Base-by-base conservation (phyloP, 2,888 invertebrate species). In the Brassicogethes aeneus region DNA sequence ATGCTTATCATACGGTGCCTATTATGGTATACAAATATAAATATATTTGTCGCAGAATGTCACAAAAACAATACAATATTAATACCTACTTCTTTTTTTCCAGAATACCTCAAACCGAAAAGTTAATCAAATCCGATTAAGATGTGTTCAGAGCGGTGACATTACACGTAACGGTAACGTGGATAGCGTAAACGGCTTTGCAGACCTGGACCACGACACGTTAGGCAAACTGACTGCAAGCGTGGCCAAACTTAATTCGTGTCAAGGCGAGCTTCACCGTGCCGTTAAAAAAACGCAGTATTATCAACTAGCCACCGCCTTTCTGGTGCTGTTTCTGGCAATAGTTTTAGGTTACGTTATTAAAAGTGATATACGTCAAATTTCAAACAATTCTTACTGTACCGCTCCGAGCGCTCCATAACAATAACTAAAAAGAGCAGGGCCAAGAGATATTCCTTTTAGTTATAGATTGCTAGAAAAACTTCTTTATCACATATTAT, bases 81-180 rank as follows among this genome's bases (percentile, higher is more conserved):
- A n/a, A n/a, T n/a, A n/a, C n/a, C n/a, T n/a, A n/a, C n/a, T n/a
- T n/a, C n/a, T n/a, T n/a, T n/a, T n/a, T n/a, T 54, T 54, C 13
- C 46, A 66, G 65, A 64, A 61, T 47, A 59, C 60, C 2, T 45
- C 58, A 3, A 59, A 53, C 12, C 57, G 62, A 41, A 64, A 64
- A 45, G 50, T 85, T 0, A 80, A 85, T 42, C 82, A 85, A 53
- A 83, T 85, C 62, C 77, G 83, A 40, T 63, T 88, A 1, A 77
- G 79, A 53, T 89, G 89, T 55, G 71, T 76, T 3, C 77, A 80
- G 54, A 67, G 70, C 34, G 53, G 54, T 14, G 61, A 62, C 15
- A 36, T 55, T 2, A 48, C 53, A 5, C 59, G 55, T 43, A 68
- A 69, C 42, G 67, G 66, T 10, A 57, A 50, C 30, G 47, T 36